phyloP scores from a whole-genome alignment of 2,888 invertebrate genomes.

The Caenorhabditis sp. region DNA sequence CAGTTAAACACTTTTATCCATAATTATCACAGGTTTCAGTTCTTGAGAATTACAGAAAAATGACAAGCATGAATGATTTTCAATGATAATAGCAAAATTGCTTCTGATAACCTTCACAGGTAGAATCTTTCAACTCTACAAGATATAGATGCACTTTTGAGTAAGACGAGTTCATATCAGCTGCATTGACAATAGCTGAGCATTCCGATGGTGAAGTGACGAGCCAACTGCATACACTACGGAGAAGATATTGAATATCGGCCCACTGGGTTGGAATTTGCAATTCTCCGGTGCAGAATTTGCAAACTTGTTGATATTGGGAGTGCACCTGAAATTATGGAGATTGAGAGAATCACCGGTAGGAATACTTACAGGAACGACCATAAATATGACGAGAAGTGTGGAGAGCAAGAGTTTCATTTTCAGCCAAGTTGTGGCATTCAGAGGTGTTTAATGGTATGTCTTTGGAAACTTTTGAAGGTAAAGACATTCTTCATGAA shows the following conservation, averaged over 20 bases:
- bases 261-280: background rate
- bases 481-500: too few relatives aligned
- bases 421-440: background rate
- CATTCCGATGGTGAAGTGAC: conserved; percentile 6
- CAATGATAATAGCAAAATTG: background rate
- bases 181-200: background rate
- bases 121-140: background rate
- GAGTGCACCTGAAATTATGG: background rate
- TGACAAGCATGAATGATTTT: background rate
- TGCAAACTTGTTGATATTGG: conserved; percentile 15
- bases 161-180: conserved; percentile 11
- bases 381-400: too few relatives aligned
- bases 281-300: conserved; percentile 7
- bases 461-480: too few relatives aligned
- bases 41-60: too few relatives aligned
- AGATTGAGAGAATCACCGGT: too few relatives aligned
- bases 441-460: too few relatives aligned
- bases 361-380: too few relatives aligned
- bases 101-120: background rate
- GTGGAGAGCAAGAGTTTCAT: background rate
- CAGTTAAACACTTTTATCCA: too few relatives aligned
- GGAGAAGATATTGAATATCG: background rate
- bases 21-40: too few relatives aligned
- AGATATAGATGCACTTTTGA: background rate
- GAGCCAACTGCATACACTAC: background rate